A percentile compares a stretch with the other conserved stretches of the same genome.
phyloP scores from a whole-genome alignment of 2,797 vertebrate species.

The Notolepis coatsorum region DNA sequence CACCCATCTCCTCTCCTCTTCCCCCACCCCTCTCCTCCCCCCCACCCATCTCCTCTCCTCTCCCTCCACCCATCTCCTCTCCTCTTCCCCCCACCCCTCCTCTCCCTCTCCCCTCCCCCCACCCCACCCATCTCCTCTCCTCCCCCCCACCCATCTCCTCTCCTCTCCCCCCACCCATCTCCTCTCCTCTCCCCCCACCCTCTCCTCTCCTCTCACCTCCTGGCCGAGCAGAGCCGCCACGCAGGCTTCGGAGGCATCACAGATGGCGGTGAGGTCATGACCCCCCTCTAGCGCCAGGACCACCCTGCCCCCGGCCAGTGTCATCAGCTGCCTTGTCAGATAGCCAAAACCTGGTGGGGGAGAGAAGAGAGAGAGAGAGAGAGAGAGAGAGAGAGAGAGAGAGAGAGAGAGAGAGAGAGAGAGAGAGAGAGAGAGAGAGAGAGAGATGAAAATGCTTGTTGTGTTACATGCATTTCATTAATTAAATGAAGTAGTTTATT shows the following conservation, averaged over 20 bases:
- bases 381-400: background rate
- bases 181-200: background rate
- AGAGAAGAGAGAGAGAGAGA: background rate
- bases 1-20: background rate
- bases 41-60: background rate
- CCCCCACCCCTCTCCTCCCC: too few species aligned
- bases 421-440: background rate
- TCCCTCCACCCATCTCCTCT: background rate
- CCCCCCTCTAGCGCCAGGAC: conserved; percentile 95
- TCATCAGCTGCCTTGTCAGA: conserved; percentile 96
- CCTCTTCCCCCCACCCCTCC: background rate
- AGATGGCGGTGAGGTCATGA: conserved; percentile 96
- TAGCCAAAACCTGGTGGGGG: conserved; percentile 89
- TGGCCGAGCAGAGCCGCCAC: conserved; percentile 92
- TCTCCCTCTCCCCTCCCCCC: too few species aligned
- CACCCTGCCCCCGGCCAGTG: conserved; percentile 88
- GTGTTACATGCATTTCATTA: too few species aligned
- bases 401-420: background rate
- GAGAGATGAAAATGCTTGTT: background rate
- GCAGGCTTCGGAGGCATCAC: conserved; percentile 94
- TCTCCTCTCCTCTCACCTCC: too few species aligned
- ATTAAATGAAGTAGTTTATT: too few species aligned
- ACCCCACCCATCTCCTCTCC: background rate
- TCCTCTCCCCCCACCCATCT: too few species aligned
- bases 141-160: too few species aligned